phyloP scores from a whole-genome alignment of 92 coral and sea anemone genomes.

The Paramuricea clavata region DNA sequence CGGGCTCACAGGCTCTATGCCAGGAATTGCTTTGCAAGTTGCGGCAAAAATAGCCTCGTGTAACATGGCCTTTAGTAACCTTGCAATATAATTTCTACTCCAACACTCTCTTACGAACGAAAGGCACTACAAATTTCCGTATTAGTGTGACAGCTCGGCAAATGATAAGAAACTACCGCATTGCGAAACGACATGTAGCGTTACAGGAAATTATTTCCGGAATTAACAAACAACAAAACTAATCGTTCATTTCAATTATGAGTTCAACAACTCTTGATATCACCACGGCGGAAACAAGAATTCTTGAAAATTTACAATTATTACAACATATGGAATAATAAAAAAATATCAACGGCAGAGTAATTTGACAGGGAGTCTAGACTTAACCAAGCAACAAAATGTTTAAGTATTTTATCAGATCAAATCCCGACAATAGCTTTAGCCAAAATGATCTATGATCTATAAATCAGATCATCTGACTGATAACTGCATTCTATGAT shows the following conservation, averaged over 20 bases:
- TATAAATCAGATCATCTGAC: constrained; percentile 18
- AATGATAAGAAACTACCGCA: background rate
- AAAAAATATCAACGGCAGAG: background rate
- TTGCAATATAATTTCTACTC: background rate
- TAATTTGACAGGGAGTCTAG: constrained; percentile 18
- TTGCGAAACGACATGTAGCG: constrained; percentile 1
- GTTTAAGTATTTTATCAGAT: constrained; percentile 21
- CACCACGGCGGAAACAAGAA: constrained; percentile 11
- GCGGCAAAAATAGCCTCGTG: too few species aligned
- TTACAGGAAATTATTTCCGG: constrained; percentile 18
- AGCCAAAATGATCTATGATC: constrained; percentile 15
- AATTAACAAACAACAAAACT: background rate
- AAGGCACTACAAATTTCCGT: background rate
- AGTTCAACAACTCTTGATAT: background rate
- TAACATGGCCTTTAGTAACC: too few species aligned
- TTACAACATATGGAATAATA: background rate
- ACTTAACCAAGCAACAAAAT: constrained; percentile 14
- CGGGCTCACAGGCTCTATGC: too few species aligned
- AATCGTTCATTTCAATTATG: constrained; percentile 17
- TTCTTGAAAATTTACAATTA: background rate
- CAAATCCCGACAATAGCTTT: constrained; percentile 19
- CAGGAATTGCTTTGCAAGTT: too few species aligned
- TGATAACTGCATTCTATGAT: constrained; percentile 8
- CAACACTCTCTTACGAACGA: background rate
- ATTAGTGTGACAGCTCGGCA: background rate